A percentile compares a stretch with the other conserved stretches of the same genome.
Evolutionary conservation across 2,113 vertebrate species (phyloP).

Genomic region (Proteles cristata): DNA sequence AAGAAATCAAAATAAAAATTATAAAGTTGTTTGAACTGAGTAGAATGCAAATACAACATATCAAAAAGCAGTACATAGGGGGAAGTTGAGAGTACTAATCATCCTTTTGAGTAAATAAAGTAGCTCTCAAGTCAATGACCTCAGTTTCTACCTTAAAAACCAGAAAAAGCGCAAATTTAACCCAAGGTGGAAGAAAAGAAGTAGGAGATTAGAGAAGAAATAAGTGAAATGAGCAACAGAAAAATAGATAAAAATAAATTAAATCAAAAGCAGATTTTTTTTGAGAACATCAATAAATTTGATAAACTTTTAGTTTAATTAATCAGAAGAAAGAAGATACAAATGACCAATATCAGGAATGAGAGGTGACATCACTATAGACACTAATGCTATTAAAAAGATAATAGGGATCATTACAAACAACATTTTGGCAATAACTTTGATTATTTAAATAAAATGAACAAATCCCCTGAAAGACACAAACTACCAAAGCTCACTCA

Average conservation of each 20-base stretch:
- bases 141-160: neutral
- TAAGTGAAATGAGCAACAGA: neutral
- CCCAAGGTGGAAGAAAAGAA: neutral
- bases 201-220: neutral
- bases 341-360: neutral
- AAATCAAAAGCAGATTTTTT: neutral
- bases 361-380: neutral
- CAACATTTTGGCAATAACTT: neutral
- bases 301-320: neutral
- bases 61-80: neutral
- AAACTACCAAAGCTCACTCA: neutral
- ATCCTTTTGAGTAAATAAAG: neutral
- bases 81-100: neutral
- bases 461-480: neutral
- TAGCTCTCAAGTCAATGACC: neutral
- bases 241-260: neutral
- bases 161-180: neutral
- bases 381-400: neutral
- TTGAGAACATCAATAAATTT: neutral
- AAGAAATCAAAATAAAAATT: neutral
- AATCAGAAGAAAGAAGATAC: neutral
- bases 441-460: neutral
- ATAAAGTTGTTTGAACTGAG: neutral
- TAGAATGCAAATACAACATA: neutral
- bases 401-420: neutral